A percentile compares a stretch with the other conserved stretches of the same genome.
Evolutionary conservation across 2,113 vertebrate genomes (phyloP).

Genomic region (Hemiprocne comata): DNA sequence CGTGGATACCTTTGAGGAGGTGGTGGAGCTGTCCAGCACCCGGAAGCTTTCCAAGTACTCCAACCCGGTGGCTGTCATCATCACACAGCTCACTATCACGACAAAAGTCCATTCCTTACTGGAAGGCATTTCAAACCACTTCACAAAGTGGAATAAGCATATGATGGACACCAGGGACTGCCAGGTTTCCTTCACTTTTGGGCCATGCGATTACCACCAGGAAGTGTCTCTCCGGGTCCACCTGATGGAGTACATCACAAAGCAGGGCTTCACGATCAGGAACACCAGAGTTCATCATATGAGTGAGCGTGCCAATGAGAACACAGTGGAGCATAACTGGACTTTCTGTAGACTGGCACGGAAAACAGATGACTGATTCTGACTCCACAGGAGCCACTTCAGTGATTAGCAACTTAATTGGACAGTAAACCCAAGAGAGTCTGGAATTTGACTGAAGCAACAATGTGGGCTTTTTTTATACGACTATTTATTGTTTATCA

Average conservation of each 20-base stretch:
- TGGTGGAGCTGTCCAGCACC: conserved; percentile 96
- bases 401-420: conserved; percentile 8
- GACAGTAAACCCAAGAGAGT: conserved; percentile 19
- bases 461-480: conserved; percentile 56
- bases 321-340: conserved; percentile 99
- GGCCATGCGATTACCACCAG: conserved; percentile 98
- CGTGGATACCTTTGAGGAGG: conserved; percentile 94
- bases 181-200: conserved; percentile 98
- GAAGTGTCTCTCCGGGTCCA: conserved; percentile 95
- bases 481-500: conserved; percentile 81
- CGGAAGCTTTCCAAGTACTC: conserved; percentile 98
- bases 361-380: conserved; percentile 92
- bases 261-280: conserved; percentile 95
- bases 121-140: conserved; percentile 95
- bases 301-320: conserved; percentile 98
- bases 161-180: conserved; percentile 99
- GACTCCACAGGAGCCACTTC: not conserved
- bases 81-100: conserved; percentile 96
- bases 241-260: conserved; percentile 98
- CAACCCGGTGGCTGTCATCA: conserved; percentile 96
- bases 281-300: conserved; percentile 98
- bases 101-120: conserved; percentile 93
- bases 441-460: conserved; percentile 51
- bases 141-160: conserved; percentile 99
- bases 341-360: conserved; percentile 95